phyloP scores from a whole-genome alignment of 64 coral and sea anemone species.

The Pachyseris speciosa region DNA sequence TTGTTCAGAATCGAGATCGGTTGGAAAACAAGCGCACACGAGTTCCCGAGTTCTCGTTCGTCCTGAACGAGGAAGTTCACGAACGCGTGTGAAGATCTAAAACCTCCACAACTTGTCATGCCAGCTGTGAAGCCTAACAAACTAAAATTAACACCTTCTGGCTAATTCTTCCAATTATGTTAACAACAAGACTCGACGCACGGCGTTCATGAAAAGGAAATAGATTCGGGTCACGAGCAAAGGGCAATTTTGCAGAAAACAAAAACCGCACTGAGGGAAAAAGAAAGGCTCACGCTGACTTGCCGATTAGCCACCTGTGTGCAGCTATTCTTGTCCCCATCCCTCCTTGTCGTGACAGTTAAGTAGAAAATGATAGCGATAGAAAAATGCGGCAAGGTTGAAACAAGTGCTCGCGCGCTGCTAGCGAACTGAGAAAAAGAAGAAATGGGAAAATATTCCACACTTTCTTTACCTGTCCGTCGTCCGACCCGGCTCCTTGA shows the following conservation, averaged over 20 bases:
- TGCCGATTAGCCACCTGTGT: slow-evolving; percentile 35
- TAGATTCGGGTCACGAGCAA: background rate
- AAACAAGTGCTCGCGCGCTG: background rate
- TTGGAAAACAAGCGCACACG: background rate
- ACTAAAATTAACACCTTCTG: slow-evolving; percentile 80
- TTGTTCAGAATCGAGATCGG: background rate
- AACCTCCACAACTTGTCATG: background rate
- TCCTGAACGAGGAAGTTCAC: background rate
- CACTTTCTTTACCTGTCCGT: slow-evolving; percentile 72
- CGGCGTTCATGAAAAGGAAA: background rate
- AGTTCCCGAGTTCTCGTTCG: background rate
- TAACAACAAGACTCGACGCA: slow-evolving; percentile 50
- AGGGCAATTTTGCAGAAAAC: background rate
- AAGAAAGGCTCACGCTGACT: slow-evolving; percentile 8
- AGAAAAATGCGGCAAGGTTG: background rate
- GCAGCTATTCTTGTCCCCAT: slow-evolving; percentile 18
- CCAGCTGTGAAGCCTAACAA: slow-evolving; percentile 37
- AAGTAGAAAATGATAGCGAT: background rate
- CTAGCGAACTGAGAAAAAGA: background rate
- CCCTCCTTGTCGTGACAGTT: slow-evolving; percentile 15
- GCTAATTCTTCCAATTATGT: slow-evolving; percentile 78
- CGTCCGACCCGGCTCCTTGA: slow-evolving; percentile 71
- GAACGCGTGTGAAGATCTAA: slow-evolving; percentile 1
- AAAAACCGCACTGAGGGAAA: background rate
- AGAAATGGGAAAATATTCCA: background rate